phyloP scores from a whole-genome alignment of 2,888 invertebrate genomes.

The Phrixothrix hirtus region DNA sequence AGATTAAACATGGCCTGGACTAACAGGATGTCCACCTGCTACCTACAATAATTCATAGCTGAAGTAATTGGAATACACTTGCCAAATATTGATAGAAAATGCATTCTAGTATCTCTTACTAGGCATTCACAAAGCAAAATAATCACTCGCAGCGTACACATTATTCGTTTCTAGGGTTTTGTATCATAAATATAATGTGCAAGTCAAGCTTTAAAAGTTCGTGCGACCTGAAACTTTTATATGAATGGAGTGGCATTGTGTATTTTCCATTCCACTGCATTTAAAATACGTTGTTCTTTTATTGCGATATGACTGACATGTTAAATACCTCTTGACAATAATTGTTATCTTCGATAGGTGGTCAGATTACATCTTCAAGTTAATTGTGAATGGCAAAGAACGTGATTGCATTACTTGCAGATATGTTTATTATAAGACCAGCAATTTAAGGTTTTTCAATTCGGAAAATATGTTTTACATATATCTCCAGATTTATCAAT shows the following conservation, averaged over 20 bases:
- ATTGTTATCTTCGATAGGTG: constrained; percentile 19
- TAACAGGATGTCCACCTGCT: constrained; percentile 22
- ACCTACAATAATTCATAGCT: constrained; percentile 16
- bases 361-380: constrained; percentile 17
- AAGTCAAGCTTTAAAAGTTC: constrained; percentile 1
- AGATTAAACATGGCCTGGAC: constrained; percentile 25
- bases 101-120: background rate
- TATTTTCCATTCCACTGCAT: constrained; percentile 15
- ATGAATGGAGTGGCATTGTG: constrained; percentile 14
- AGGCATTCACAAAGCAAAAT: background rate
- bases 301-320: constrained; percentile 14
- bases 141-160: too few relatives aligned
- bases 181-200: constrained; percentile 2
- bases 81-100: background rate
- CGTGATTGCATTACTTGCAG: too few relatives aligned
- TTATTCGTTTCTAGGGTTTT: too few relatives aligned
- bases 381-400: constrained; percentile 21
- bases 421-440: too few relatives aligned
- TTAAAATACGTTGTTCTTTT: constrained; percentile 12
- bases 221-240: constrained; percentile 9
- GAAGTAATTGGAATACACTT: constrained; percentile 4
- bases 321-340: constrained; percentile 19
- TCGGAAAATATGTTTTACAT: too few relatives aligned
- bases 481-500: too few relatives aligned
- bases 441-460: too few relatives aligned